Base-by-base conservation (phyloP, 2,797 vertebrate species). In the Hylomyscus alleni region DNA sequence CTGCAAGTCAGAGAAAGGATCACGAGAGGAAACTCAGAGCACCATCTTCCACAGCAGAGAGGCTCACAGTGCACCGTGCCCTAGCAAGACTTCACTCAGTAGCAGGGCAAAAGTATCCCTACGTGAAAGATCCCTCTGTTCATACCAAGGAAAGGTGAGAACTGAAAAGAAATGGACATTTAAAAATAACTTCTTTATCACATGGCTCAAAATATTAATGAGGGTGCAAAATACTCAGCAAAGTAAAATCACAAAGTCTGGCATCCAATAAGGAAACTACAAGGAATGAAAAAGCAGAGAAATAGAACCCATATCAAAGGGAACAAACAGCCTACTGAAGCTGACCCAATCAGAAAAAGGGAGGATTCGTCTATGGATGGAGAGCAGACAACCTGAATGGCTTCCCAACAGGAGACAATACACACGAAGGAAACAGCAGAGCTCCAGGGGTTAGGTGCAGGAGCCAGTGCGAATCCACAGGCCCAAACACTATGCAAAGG, bases 11-110 rank as follows among this genome's bases (percentile, higher is more conserved):
- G 82, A 17, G 65, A 31, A 47, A 47, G 65, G 52, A 47, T 29
- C 19, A 54, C 0, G 6, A 0, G 31, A 58, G 54, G 86, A n/a
- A 50, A 8, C 2, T 3, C 22, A 47, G 73, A 80, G 12, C 11
- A 31, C n/a, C 4, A 31, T 6, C 4, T 22, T 94, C 14, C 54
- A 31, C 76, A 37, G 47, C 0, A 24, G 76, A 69, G 78, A 73
- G 26, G 14, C 34, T 67, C 75, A 54, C 0, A 14, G n/a, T 54
- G 65, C 47, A 34, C 0, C 4, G 34, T 56, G 15, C 1, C 24
- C 5, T 0, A n/a, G 7, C 60, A n/a, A 13, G 56, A 40, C 3
- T 93, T 78, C 73, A 65, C 52, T 83, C 62, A 34, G 13, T 1
- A 73, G 24, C 83, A 58, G 13, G 29, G 14, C 65, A 67, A 94